Evolutionary conservation across 2,888 invertebrate genomes (phyloP), one percentile per base, ranked within the genome.

Genomic region (Teinopalpus imperialis): DNA sequence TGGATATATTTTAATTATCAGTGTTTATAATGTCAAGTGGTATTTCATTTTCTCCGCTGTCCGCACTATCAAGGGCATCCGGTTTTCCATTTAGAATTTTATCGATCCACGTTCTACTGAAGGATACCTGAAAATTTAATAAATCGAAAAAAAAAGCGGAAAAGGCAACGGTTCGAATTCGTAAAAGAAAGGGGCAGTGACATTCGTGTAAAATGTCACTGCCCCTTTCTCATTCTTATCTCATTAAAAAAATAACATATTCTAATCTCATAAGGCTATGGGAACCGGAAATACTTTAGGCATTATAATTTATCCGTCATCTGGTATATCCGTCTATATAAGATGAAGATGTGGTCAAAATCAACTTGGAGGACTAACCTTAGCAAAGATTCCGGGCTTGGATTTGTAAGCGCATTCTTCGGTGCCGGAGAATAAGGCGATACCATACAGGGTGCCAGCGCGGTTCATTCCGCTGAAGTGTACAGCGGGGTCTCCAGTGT

Each of bases 401-500:
- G 79, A 79, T 42, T 87, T 87, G 51, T 68, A 79, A 0, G 86
- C 77, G 53, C 88, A 88, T 50, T 88, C 87, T 52, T 86, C 88
- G 0, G 83, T 81, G 23, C 88, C 88, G 2, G 88, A 87, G 56
- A 86, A 88, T 5, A 88, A 49, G 0, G 88, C 88, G 14, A 88
- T 79, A 0, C 88, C 88, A 46, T 57, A 79, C 10, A 88, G 59
- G 0, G 81, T 82, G 2, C 88, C 88, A 0, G 70, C 75, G n/a
- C 76, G 65, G 42, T 76, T 78, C n/a, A 70, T 39, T 0, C 85
- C 88, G 43, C 69, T 83, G 55, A 88, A 88, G 44, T 81, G 77
- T 0, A 88, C 88, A 3, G 87, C 87, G 4, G 88, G 88, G 39
- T 88, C 74, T 1, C 88, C 88, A 1, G 76, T 87, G 63, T 88